A percentile compares a stretch with the other conserved stretches of the same genome.
Evolutionary conservation across 2,888 invertebrate species (phyloP).

Genomic region (Periphyllus acericola): DNA sequence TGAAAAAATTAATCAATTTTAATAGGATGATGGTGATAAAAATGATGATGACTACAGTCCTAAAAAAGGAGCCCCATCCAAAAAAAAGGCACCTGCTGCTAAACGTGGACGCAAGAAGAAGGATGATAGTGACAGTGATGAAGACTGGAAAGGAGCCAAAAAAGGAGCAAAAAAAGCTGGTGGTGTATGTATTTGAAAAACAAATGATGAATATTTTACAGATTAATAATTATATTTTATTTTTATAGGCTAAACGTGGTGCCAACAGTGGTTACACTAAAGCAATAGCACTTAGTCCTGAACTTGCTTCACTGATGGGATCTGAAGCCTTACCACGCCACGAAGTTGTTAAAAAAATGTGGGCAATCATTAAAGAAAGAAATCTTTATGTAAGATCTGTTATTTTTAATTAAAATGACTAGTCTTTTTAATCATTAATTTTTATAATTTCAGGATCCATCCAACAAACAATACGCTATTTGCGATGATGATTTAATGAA

Average conservation of each 20-base stretch:
- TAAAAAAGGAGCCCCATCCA: conserved; percentile 69
- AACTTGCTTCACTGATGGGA: conserved; percentile 85
- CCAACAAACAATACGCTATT: conserved; percentile 93
- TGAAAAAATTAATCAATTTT: neutral
- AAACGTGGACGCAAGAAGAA: conserved; percentile 69
- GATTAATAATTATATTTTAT: neutral
- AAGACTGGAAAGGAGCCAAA: conserved; percentile 76
- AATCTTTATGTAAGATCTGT: conserved; percentile 75
- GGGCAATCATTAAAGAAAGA: conserved; percentile 89
- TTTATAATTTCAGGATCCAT: conserved; percentile 76
- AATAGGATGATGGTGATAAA: conserved; percentile 66
- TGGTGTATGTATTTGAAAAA: conserved; percentile 34
- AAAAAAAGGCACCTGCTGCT: conserved; percentile 67
- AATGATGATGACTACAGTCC: conserved; percentile 75
- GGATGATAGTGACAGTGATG: conserved; percentile 77
- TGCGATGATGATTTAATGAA: conserved; percentile 90
- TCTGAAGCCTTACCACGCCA: conserved; percentile 85
- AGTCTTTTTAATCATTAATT: conserved; percentile 42
- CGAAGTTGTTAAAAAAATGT: conserved; percentile 89
- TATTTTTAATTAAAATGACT: conserved; percentile 7
- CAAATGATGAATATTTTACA: neutral
- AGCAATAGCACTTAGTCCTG: conserved; percentile 84
- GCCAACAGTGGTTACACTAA: conserved; percentile 78
- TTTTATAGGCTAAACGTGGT: conserved; percentile 63
- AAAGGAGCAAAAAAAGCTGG: conserved; percentile 66